These are phyloP conservation scores for Timandra comae DNA, from an alignment of 2,888 invertebrate species.

Conservation along the genomic window DNA sequence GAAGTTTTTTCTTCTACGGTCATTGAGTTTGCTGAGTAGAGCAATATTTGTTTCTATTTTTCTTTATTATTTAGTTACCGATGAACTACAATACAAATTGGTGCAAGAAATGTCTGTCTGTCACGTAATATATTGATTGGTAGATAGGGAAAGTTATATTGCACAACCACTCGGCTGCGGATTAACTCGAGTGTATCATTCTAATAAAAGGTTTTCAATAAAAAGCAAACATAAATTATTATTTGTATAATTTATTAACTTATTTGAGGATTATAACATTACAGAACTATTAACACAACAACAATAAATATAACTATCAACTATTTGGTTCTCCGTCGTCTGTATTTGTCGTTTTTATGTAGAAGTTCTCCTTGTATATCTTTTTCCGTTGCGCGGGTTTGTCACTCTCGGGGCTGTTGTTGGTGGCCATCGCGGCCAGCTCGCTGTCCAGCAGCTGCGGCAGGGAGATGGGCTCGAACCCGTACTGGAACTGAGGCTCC, in stretches of 20 bases:
- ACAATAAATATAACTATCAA: slow-evolving; percentile 59
- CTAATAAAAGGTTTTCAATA: slow-evolving; percentile 1
- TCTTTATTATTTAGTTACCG: slow-evolving; percentile 36
- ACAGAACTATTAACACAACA: slow-evolving; percentile 27
- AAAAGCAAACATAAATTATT: slow-evolving; percentile 12
- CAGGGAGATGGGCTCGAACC: slow-evolving; percentile 61
- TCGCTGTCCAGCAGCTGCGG: slow-evolving; percentile 60
- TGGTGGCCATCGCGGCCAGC: slow-evolving; percentile 61
- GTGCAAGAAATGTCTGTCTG: slow-evolving; percentile 38
- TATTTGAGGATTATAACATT: slow-evolving; percentile 30
- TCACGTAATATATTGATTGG: slow-evolving; percentile 60
- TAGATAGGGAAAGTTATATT: slow-evolving; percentile 59
- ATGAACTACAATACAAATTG: slow-evolving; percentile 33
- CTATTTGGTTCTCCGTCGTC: slow-evolving; percentile 52
- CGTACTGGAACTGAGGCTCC: slow-evolving; percentile 69
- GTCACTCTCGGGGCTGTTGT: slow-evolving; percentile 56
- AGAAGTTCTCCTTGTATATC: slow-evolving; percentile 66
- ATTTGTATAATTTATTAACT: slow-evolving; percentile 27
- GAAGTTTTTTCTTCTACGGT: slow-evolving; percentile 50
- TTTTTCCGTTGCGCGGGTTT: slow-evolving; percentile 61
- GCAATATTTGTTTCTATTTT: slow-evolving; percentile 27
- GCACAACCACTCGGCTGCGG: slow-evolving; percentile 32
- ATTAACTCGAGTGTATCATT: slow-evolving; percentile 1
- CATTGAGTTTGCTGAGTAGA: slow-evolving; percentile 36
- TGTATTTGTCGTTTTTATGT: slow-evolving; percentile 63